These are phyloP conservation scores for Parapristionchus giblindavisi DNA, from an alignment of 2,888 invertebrate genomes.

Conservation along the genomic window DNA sequence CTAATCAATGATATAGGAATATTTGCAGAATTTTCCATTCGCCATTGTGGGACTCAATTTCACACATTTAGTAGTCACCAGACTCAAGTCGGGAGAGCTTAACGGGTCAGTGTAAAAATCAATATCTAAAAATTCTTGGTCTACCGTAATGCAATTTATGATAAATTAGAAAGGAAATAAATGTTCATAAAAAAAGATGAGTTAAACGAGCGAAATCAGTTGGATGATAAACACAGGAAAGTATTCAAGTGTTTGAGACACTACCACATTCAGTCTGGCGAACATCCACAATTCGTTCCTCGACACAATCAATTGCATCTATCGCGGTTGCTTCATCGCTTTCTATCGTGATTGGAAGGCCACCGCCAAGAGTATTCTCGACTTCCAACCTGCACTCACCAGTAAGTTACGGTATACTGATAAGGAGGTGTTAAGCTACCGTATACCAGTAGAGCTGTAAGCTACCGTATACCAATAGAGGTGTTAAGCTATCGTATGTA, in stretches of 20 bases:
- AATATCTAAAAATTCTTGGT: neutral
- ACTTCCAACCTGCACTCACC: slow-evolving; percentile 43
- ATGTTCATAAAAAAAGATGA: too few species aligned
- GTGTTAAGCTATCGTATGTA: too few species aligned
- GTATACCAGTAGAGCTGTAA: neutral
- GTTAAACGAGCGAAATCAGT: too few species aligned
- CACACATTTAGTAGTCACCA: slow-evolving; percentile 73
- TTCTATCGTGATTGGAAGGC: slow-evolving; percentile 47
- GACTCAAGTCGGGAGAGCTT: slow-evolving; percentile 72
- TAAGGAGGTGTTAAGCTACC: neutral
- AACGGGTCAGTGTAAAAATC: slow-evolving; percentile 71
- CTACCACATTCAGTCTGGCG: slow-evolving; percentile 41
- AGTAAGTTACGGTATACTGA: slow-evolving; percentile 35
- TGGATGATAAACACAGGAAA: too few species aligned
- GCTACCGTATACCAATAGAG: neutral
- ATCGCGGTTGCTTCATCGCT: slow-evolving; percentile 46
- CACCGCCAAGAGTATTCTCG: slow-evolving; percentile 44
- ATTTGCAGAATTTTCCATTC: slow-evolving; percentile 75
- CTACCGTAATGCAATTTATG: neutral
- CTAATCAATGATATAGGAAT: too few species aligned
- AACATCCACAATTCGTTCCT: slow-evolving; percentile 46
- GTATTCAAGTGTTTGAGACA: too few species aligned
- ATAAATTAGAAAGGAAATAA: too few species aligned
- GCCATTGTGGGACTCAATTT: slow-evolving; percentile 75
- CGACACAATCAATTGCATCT: slow-evolving; percentile 47